phyloP scores from a whole-genome alignment of 2,888 invertebrate species.

The Aelia acuminata region DNA sequence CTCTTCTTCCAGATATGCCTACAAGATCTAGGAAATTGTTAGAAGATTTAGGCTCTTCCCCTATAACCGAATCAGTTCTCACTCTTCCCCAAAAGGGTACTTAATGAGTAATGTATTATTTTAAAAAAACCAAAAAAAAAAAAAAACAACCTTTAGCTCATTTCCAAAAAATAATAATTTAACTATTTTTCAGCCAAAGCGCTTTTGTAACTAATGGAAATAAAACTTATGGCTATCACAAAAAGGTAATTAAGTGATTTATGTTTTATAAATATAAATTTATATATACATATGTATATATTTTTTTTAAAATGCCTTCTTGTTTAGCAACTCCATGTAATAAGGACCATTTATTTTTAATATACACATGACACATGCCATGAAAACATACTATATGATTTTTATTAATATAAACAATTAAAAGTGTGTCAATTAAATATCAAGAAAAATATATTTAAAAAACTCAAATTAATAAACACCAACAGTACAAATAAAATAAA shows the following conservation, averaged over 20 bases:
- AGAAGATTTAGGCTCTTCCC: conserved; percentile 70
- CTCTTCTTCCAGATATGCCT: conserved; percentile 74
- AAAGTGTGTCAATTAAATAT: background rate
- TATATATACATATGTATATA: background rate
- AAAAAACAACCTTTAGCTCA: no score
- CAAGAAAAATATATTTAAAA: background rate
- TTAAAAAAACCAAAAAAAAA: background rate
- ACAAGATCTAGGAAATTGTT: conserved; percentile 72
- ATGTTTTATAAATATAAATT: conserved; percentile 3
- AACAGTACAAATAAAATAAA: background rate
- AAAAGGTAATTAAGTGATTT: conserved; percentile 43
- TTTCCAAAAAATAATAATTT: conserved; percentile 37
- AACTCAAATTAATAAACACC: background rate
- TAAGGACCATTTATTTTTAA: background rate
- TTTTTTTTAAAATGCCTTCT: background rate
- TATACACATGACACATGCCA: background rate
- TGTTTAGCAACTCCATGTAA: background rate
- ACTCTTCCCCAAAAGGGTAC: conserved; percentile 68
- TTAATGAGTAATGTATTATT: conserved; percentile 61
- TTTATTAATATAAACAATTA: background rate
- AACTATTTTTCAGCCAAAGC: conserved; percentile 59
- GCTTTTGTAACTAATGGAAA: conserved; percentile 59
- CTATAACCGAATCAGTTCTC: conserved; percentile 68
- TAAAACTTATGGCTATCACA: conserved; percentile 41
- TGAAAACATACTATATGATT: background rate